Base-by-base conservation (phyloP, 2,888 invertebrate genomes). In the Panzeria rudis region DNA sequence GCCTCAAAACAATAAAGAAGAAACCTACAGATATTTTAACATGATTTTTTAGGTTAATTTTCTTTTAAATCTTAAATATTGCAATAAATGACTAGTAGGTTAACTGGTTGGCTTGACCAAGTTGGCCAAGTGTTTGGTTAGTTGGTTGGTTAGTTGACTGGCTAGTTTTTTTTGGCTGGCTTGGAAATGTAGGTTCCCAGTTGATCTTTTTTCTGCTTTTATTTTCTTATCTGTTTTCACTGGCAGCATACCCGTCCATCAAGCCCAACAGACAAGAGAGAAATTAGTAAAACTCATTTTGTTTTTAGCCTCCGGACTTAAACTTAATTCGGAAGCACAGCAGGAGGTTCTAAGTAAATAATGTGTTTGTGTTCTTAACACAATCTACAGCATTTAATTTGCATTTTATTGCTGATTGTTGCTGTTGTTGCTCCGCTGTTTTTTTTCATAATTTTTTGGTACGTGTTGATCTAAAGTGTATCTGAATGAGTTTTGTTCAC, bases 321-420 rank as follows among this genome's bases (percentile, higher is more conserved):
- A 94, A 94, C 94, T 94, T 94, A 95, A 95, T 95, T 94, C 94
- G 94, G 94, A 94, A 95, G 94, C 94, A 94, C 94, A 95, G 94
- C 94, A 94, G 95, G 94, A 93, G 94, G 94, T 94, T 92, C 92
- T 92, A 92, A 92, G 92, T 92, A 92, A 91, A 92, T 92, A 92
- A 91, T 91, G 89, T 89, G 90, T 90, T 78, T 82, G 85, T 88
- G 88, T 88, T 88, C 88, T 87, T 88, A 88, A 88, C 86, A 87
- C 89, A 90, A 90, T 90, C 89, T 89, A 88, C 88, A 88, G 87
- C 89, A 90, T 90, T 91, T 90, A 91, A 91, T 91, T 91, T 91
- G 91, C 91, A 91, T 91, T 92, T 91, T 90, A 91, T 90, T 89
- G 90, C 91, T 85, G 69, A 77, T 84, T 76, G 73, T 61, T 78